Evolutionary conservation across 2,888 invertebrate species (phyloP).

Genomic region (Ptychoptera albimana): DNA sequence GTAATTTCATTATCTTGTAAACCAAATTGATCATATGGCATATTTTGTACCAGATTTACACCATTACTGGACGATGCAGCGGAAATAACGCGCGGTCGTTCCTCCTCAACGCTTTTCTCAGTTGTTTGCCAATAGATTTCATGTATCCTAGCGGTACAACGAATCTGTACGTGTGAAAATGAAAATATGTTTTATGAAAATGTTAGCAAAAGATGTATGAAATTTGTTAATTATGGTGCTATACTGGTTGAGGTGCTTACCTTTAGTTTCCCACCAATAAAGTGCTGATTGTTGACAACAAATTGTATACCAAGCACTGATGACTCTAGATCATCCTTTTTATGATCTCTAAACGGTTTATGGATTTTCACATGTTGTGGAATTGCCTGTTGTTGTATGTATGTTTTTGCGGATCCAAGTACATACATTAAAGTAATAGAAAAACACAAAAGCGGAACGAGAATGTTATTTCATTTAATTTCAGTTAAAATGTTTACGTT

Average conservation of each 20-base stretch:
- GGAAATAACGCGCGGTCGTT: constrained; percentile 22
- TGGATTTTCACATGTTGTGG: constrained; percentile 25
- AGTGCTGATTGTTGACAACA: constrained; percentile 34
- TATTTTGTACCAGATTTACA: constrained; percentile 21
- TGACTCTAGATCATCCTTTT: constrained; percentile 30
- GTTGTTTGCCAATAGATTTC: constrained; percentile 50
- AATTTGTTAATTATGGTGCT: not conserved
- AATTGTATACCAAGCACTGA: constrained; percentile 36
- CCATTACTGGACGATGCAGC: constrained; percentile 17
- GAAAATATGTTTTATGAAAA: not conserved
- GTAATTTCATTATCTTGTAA: constrained; percentile 24
- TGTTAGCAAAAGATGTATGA: not conserved
- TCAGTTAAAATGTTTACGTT: no score
- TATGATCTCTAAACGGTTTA: constrained; percentile 20
- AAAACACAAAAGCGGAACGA: no score
- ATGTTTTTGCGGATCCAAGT: no score
- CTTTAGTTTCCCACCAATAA: constrained; percentile 36
- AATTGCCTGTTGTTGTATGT: constrained; percentile 21
- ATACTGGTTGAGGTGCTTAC: constrained; percentile 16
- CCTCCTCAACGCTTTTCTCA: constrained; percentile 46
- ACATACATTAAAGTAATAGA: no score
- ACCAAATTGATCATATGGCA: constrained; percentile 25
- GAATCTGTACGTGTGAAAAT: constrained; percentile 27
- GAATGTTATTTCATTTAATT: no score
- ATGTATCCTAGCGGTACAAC: constrained; percentile 48